Conservation (phyloP, 2,888 invertebrate species). For the Mycogona germanica region DNA sequence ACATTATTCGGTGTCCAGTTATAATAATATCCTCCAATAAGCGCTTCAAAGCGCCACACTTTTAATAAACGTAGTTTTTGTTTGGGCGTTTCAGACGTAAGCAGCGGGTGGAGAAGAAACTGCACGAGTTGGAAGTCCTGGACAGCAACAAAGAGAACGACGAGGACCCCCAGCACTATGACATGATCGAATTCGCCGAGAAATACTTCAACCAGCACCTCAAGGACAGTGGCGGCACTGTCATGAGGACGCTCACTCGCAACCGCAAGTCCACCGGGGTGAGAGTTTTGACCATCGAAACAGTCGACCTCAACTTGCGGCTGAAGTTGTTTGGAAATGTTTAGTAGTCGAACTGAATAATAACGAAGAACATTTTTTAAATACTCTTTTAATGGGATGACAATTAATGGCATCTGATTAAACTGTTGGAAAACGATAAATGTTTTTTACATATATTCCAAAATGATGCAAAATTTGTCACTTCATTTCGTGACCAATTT, state of each 20-base stretch:
- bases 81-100: constrained; percentile 44
- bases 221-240: constrained; percentile 29
- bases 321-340: too few relatives aligned
- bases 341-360: too few relatives aligned
- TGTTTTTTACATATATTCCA: too few relatives aligned
- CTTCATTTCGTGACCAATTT: too few relatives aligned
- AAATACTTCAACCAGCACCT: constrained; percentile 76
- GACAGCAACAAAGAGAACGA: constrained; percentile 41
- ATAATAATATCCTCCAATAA: too few relatives aligned
- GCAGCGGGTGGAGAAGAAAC: constrained; percentile 70
- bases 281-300: neutral
- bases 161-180: constrained; percentile 49
- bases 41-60: neutral
- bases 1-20: too few relatives aligned
- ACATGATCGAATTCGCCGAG: constrained; percentile 87
- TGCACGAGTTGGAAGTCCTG: constrained; percentile 62
- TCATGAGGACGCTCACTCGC: constrained; percentile 26
- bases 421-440: too few relatives aligned
- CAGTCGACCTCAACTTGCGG: too few relatives aligned
- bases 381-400: too few relatives aligned
- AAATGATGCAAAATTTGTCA: too few relatives aligned
- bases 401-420: too few relatives aligned
- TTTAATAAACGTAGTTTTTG: neutral
- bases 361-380: too few relatives aligned
- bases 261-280: constrained; percentile 24